phyloP scores from a whole-genome alignment of 2,888 invertebrate species.

The Nomada flava region DNA sequence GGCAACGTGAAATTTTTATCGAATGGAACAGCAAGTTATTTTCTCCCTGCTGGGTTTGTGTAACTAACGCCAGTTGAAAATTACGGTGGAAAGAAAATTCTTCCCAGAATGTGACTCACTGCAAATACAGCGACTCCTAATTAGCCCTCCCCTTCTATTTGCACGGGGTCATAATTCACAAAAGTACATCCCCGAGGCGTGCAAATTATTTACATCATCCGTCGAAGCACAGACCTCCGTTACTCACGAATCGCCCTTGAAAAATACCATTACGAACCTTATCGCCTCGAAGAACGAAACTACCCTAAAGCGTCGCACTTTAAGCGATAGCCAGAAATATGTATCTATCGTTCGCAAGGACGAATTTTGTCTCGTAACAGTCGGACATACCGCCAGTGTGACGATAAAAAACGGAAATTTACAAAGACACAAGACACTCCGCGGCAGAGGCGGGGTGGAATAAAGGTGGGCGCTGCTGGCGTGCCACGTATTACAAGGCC shows the following conservation, averaged over 20 bases:
- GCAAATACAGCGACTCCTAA: neutral
- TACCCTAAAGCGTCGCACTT: no score
- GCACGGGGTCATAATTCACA: neutral
- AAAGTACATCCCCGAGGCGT: neutral
- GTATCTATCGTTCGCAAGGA: no score
- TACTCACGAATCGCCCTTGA: neutral
- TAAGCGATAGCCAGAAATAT: no score
- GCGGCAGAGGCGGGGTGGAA: neutral
- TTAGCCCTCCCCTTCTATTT: neutral
- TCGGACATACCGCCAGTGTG: constrained; percentile 17
- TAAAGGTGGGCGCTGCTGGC: constrained; percentile 38
- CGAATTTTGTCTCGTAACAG: constrained; percentile 15
- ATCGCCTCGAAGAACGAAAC: neutral
- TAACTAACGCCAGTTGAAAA: no score
- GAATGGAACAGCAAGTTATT: neutral
- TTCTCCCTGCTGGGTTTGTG: no score
- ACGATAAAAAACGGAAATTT: constrained; percentile 55
- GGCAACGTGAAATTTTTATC: neutral
- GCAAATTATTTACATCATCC: neutral
- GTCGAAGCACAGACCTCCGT: neutral
- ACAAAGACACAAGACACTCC: constrained; percentile 29
- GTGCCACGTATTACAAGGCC: constrained; percentile 47
- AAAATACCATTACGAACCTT: neutral
- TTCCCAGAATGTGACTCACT: neutral
- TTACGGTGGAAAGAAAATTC: no score